A percentile compares a stretch with the other conserved stretches of the same genome.
Evolutionary conservation across 2,797 vertebrate genomes (phyloP).

Genomic region (Microcaecilia unicolor): DNA sequence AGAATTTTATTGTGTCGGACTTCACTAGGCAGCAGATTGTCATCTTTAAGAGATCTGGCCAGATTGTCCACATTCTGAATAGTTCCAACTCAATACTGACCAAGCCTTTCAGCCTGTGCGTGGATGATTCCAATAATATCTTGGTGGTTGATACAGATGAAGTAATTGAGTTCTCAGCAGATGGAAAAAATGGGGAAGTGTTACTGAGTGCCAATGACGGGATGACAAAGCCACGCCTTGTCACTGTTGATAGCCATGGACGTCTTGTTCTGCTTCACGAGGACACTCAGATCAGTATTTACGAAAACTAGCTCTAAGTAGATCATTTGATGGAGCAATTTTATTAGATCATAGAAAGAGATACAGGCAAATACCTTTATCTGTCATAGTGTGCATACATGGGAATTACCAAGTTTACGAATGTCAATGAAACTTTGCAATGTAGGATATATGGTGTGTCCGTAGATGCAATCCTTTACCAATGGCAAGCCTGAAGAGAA

Average conservation of each 20-base stretch:
- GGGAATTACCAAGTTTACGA: no score
- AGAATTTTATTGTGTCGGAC: slow-evolving; percentile 22
- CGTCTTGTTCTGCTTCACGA: neutral
- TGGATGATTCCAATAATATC: slow-evolving; percentile 5
- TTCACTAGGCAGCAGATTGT: slow-evolving; percentile 9
- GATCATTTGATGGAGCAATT: no score
- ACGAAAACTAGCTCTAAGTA: no score
- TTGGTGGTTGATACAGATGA: slow-evolving; percentile 7
- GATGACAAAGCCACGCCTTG: neutral
- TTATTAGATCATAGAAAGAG: no score
- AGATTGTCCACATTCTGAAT: neutral
- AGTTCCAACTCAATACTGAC: neutral
- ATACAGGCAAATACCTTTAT: no score
- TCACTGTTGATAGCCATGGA: neutral
- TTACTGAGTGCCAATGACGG: neutral
- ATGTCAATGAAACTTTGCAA: no score
- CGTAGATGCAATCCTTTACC: no score
- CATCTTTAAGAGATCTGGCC: neutral
- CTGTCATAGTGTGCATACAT: no score
- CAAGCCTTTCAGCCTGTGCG: slow-evolving; percentile 8
- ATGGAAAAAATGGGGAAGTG: neutral
- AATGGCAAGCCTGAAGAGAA: no score
- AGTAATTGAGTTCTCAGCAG: slow-evolving; percentile 1
- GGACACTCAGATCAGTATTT: neutral
- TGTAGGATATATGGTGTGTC: no score